phyloP scores from a whole-genome alignment of 2,797 vertebrate genomes.

The Fistularia tabacaria region DNA sequence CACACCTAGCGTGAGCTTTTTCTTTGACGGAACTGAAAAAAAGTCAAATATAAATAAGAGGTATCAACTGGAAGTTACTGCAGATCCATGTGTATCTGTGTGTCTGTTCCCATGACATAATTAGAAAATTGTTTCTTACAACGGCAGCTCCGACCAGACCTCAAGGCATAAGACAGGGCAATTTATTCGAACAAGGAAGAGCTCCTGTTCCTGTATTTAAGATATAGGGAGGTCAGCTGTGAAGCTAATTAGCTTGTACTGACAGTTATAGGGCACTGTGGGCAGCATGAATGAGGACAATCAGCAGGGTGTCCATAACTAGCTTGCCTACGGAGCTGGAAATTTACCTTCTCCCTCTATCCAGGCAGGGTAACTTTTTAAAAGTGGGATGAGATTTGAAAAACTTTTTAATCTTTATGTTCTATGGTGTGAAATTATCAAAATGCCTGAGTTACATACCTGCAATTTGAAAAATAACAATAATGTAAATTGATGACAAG shows the following conservation, averaged over 20 bases:
- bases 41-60: no score
- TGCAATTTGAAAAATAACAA: no score
- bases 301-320: background rate
- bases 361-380: background rate
- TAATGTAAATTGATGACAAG: no score
- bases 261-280: background rate
- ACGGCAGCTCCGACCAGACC: background rate
- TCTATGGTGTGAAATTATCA: no score
- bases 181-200: background rate
- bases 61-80: background rate
- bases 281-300: background rate
- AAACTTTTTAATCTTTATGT: background rate
- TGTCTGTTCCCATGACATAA: background rate
- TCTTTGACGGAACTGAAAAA: no score
- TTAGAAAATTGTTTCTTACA: background rate
- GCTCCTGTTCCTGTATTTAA: background rate
- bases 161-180: background rate
- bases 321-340: background rate
- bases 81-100: background rate
- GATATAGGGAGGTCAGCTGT: constrained; percentile 7
- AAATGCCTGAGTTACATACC: no score
- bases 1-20: no score
- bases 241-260: constrained; percentile 12
- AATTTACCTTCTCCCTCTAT: constrained; percentile 7
- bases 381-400: background rate